A percentile compares a stretch with the other conserved stretches of the same genome.
phyloP scores from a whole-genome alignment of 2,797 vertebrate species.

The Molossus molossus region DNA sequence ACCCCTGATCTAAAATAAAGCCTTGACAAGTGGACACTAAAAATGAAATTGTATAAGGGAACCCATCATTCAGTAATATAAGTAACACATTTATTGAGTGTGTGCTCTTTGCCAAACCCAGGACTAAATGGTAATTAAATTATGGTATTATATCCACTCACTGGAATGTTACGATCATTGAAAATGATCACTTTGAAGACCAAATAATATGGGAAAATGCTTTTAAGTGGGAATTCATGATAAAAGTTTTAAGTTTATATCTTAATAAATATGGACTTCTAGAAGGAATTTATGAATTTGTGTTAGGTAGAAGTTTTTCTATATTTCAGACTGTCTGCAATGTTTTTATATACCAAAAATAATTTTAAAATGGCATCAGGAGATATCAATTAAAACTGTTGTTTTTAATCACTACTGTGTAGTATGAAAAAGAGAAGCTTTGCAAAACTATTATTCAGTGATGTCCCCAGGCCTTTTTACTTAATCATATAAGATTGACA shows the following conservation, averaged over 20 bases:
- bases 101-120: constrained; percentile 39
- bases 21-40: not conserved
- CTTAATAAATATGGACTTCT: constrained; percentile 50
- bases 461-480: constrained; percentile 42
- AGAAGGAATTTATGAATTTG: constrained; percentile 57
- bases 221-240: constrained; percentile 58
- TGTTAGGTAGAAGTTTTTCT: constrained; percentile 56
- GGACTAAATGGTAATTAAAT: constrained; percentile 59
- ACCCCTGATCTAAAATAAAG: constrained; percentile 8
- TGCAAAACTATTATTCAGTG: constrained; percentile 36
- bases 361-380: not conserved
- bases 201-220: constrained; percentile 13
- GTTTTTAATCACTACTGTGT: constrained; percentile 5
- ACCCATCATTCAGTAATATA: constrained; percentile 34
- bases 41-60: constrained; percentile 48
- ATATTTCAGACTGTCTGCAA: not conserved
- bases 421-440: constrained; percentile 57
- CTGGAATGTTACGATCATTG: constrained; percentile 56
- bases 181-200: constrained; percentile 73
- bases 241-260: constrained; percentile 65
- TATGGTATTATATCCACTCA: not conserved
- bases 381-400: not conserved
- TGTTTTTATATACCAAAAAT: constrained; percentile 50
- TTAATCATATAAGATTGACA: constrained; percentile 56
- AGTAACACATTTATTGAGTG: constrained; percentile 47